Evolutionary conservation across 1,140 invertebrate species (phyloP), one percentile per base, ranked within the genome.

Genomic region (Nephila pilipes): DNA sequence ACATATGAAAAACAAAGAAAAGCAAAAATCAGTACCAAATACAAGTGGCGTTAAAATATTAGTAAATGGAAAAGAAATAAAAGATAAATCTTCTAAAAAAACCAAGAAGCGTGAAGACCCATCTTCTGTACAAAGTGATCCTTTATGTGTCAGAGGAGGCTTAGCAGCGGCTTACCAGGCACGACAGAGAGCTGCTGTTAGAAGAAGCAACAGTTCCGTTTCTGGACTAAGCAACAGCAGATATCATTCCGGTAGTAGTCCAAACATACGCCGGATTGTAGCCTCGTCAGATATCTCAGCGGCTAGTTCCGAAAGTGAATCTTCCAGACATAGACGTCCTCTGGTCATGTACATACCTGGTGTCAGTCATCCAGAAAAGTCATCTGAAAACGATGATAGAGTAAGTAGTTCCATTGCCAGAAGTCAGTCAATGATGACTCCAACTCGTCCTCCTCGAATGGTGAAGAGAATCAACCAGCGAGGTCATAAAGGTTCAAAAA

Each of bases 271-370:
- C 0, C 90, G 89, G 10, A 80, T 87, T 3, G 91, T 80, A 16
- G 85, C 89, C 20, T 88, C 85, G 8, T 94, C 93, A 1, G 93
- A 87, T 63, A 58, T 93, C 22, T 92, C 90, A 6, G 92, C 85
- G 10, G 92, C 85, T 1, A 94, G 94, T 57, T 94, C 94, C 54
- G 94, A 94, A 20, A 93, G 92, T 69, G 94, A 94, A n/a, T 91
- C 94, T 14, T 55, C 85, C 18, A 79, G 87, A 10, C 63, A 46
- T 29, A 88, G 88, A 3, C 87, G 88, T 6, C 88, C 94, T 5
- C 54, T 94, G 55, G 92, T 94, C 20, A 93, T 94, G 92, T 94
- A 94, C 75, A 94, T 94, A 10, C 94, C 94, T 14, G 94, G 94
- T 12, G 80, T 94, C 18, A 91, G 88, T 32, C 94, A 94, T 46